Base-by-base conservation (phyloP, 30 jellyfish, hydroid and myxozoan genomes). In the Rhopilema esculentum region DNA sequence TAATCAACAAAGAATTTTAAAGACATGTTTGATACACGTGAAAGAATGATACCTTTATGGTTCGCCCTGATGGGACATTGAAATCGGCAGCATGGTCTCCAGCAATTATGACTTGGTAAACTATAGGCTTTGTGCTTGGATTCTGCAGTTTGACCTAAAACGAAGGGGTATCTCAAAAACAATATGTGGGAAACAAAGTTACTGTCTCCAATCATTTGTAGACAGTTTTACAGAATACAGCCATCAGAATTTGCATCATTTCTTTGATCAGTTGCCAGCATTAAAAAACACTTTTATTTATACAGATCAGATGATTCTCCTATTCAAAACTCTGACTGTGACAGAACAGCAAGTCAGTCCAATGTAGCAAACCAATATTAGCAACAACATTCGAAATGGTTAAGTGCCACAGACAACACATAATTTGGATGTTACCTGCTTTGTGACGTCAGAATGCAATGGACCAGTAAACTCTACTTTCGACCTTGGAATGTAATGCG, bases 81-180 rank as follows among this genome's bases (percentile, higher is more conserved):
- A 89, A 95, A 68, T 89, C 91, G 15, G 92, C 49, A 1, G 97
- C 88, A 31, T 89, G 32, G 6, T 95, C 93, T 18, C 99, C 97
- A 21, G 93, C 77, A 50, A 95, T 50, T 20, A 86, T 77, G 16
- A 85, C 89, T 33, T 95, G 97, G 84, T 95, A 95, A 0, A 70
- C 88, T 19, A 95, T 73, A 1, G 99, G 97, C 80, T 90, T 95
- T 32, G 93, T 61, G 73, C 99, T 95, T 61, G 99, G 99, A 66
- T 95, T 95, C 61, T 90, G 97, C 73, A 95, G 75, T 83, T 90
- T 90, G 22, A 95, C 79, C 99, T 94, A 48, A 49, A 70, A 91
- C 18, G 19, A 28, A 50, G 26, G 26, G 68, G n/a, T n/a, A n/a
- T n/a, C n/a, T 4, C 16, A n/a, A 26, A 63, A 2, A 2, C 1